Percentiles rank a stretch among this genome's conserved stretches.
phyloP scores from a whole-genome alignment of 2,113 vertebrate species.

The Helogale parvula region DNA sequence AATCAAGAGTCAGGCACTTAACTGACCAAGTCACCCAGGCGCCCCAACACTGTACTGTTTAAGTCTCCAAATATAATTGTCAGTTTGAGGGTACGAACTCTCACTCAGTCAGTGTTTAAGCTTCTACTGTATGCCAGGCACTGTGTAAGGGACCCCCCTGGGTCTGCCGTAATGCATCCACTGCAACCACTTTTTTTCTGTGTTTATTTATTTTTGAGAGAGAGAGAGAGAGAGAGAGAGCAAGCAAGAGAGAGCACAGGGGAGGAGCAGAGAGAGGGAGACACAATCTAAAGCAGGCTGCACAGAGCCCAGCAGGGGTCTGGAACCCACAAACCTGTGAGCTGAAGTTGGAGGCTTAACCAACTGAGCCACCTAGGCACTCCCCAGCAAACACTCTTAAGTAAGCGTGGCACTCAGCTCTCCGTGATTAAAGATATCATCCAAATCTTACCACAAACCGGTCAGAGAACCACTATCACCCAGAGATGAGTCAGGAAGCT shows the following conservation, averaged over 20 bases:
- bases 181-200: background rate
- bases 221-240: too few species aligned
- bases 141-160: background rate
- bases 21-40: too few species aligned
- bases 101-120: background rate
- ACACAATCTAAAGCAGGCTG: too few species aligned
- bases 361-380: too few species aligned
- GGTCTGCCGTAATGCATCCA: background rate
- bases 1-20: too few species aligned
- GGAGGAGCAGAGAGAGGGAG: too few species aligned
- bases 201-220: too few species aligned
- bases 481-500: background rate
- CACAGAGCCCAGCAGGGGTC: too few species aligned
- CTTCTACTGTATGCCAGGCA: background rate
- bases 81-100: background rate
- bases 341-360: too few species aligned
- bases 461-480: background rate
- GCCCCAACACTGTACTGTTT: background rate
- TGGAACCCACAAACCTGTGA: too few species aligned
- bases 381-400: background rate
- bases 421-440: background rate
- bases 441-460: background rate
- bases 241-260: too few species aligned
- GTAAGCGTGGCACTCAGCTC: background rate
- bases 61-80: background rate